Conservation (phyloP, 2,113 vertebrate species). For the Chaenogobius annularis region DNA sequence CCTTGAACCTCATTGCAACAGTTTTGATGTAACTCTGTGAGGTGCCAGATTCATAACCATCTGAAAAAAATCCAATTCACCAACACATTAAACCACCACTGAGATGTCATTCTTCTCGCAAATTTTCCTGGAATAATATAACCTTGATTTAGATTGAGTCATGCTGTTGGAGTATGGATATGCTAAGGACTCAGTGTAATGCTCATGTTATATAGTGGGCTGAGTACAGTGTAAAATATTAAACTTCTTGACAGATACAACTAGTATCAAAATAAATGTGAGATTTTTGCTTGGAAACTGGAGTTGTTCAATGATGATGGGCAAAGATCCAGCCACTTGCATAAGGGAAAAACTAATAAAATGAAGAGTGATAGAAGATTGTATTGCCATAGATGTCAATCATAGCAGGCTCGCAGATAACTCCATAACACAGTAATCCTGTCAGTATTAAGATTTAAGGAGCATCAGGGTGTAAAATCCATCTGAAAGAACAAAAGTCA, state of each 20-base stretch:
- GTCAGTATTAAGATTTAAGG: constrained; percentile 6
- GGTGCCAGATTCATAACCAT: constrained; percentile 34
- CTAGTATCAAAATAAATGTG: background rate
- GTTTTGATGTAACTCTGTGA: constrained; percentile 53
- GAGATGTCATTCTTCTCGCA: background rate
- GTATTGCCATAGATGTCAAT: constrained; percentile 9
- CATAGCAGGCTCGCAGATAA: background rate
- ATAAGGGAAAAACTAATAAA: constrained; percentile 8
- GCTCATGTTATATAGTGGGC: background rate
- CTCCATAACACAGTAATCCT: background rate
- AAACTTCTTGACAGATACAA: background rate
- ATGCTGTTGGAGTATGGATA: background rate
- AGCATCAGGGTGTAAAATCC: background rate
- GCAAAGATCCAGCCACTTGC: constrained; percentile 1
- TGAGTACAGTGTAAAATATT: background rate
- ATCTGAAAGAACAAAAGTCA: background rate
- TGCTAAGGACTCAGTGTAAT: background rate
- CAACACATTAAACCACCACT: constrained; percentile 11
- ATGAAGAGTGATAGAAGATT: background rate
- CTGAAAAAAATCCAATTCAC: constrained; percentile 19
- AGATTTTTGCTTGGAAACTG: background rate
- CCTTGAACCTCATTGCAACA: constrained; percentile 29
- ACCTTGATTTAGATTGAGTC: background rate
- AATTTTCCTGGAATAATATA: constrained; percentile 17
- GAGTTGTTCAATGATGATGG: background rate